A percentile compares a stretch with the other conserved stretches of the same genome.
phyloP scores from a whole-genome alignment of 2,888 invertebrate genomes.

The Nipponacmea schrenckii region DNA sequence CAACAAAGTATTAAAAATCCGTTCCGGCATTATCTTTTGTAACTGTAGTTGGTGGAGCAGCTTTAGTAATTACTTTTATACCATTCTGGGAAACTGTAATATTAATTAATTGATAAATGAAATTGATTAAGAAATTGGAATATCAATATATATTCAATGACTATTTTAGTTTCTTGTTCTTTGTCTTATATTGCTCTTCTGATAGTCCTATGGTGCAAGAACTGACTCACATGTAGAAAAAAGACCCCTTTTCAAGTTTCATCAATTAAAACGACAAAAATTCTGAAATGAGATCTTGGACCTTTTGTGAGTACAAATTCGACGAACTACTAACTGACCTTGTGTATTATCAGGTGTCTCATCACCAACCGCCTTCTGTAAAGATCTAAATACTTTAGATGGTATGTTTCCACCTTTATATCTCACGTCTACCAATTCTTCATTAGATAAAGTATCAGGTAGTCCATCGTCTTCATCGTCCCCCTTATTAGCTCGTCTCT shows the following conservation, averaged over 20 bases:
- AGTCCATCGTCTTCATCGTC: slow-evolving; percentile 52
- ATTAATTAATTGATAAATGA: too few relatives aligned
- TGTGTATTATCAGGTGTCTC: slow-evolving; percentile 29
- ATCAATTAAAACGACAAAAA: too few relatives aligned
- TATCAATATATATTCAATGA: too few relatives aligned
- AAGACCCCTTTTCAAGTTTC: too few relatives aligned
- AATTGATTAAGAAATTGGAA: too few relatives aligned
- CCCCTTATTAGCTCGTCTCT: slow-evolving; percentile 12
- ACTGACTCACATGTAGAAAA: too few relatives aligned
- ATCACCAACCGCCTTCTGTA: slow-evolving; percentile 71
- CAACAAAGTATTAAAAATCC: neutral
- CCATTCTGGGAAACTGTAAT: neutral
- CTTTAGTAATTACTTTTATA: neutral
- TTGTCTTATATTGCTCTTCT: too few relatives aligned
- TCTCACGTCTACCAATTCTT: slow-evolving; percentile 60
- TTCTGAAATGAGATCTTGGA: too few relatives aligned
- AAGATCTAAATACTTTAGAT: slow-evolving; percentile 81
- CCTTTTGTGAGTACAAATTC: too few relatives aligned
- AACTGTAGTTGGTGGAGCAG: neutral
- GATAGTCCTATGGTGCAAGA: too few relatives aligned
- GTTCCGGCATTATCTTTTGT: neutral
- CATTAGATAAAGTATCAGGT: slow-evolving; percentile 54
- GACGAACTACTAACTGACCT: too few relatives aligned
- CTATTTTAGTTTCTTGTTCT: too few relatives aligned
- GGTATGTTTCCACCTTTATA: slow-evolving; percentile 80